These are phyloP conservation scores for Drosophila neotestacea DNA, from an alignment of 2,888 invertebrate species.

Conservation along the genomic window DNA sequence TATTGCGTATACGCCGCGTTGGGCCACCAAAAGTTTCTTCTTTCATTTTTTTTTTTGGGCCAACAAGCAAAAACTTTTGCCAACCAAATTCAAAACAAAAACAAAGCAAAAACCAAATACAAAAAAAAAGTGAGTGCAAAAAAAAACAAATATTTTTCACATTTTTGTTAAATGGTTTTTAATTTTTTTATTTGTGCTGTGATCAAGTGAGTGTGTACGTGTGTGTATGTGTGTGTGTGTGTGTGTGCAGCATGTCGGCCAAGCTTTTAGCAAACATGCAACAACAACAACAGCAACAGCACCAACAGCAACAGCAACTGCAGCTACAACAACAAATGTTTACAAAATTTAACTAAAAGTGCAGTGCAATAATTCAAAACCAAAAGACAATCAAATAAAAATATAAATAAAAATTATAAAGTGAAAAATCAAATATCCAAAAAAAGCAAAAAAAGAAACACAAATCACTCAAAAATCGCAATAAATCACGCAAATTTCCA, in stretches of 20 bases:
- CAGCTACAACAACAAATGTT: conserved; percentile 24
- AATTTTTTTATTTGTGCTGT: conserved; percentile 19
- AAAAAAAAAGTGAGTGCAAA: conserved; percentile 8
- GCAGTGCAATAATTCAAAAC: background rate
- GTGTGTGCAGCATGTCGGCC: conserved; percentile 45
- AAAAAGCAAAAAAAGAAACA: conserved; percentile 4
- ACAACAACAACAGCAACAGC: conserved; percentile 39
- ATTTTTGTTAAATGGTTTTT: conserved; percentile 17
- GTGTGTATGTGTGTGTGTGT: conserved; percentile 7
- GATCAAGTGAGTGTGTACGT: background rate
- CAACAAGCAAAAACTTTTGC: conserved; percentile 8
- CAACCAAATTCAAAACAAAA: background rate
- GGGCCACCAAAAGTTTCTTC: background rate
- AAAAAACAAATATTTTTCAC: conserved; percentile 4
- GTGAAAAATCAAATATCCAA: conserved; percentile 7
- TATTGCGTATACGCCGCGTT: conserved; percentile 66
- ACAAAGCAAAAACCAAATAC: background rate
- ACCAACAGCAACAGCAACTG: conserved; percentile 32
- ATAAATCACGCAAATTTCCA: conserved; percentile 52
- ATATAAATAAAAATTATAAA: conserved; percentile 8
- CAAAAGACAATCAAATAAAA: conserved; percentile 10
- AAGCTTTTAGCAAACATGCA: conserved; percentile 32
- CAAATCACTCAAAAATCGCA: conserved; percentile 14
- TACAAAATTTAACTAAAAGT: conserved; percentile 19
- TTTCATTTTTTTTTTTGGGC: background rate